Evolutionary conservation across 2,797 vertebrate genomes (phyloP).

Genomic region (Podarcis siculus): DNA sequence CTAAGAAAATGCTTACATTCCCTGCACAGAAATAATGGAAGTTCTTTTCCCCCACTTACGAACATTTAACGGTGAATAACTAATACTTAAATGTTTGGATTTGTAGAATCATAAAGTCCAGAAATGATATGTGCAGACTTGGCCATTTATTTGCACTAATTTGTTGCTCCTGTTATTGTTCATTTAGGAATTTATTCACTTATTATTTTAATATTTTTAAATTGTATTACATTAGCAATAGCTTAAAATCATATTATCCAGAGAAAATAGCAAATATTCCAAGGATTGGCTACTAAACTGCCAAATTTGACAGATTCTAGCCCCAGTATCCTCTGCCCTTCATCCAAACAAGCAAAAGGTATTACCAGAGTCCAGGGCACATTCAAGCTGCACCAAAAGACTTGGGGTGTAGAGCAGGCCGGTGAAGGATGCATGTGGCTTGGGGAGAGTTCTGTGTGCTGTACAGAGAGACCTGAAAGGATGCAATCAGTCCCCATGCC

Average conservation of each 20-base stretch:
- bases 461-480: too few relatives aligned
- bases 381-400: too few relatives aligned
- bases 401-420: too few relatives aligned
- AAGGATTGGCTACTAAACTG: background rate
- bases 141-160: too few relatives aligned
- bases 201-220: background rate
- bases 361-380: too few relatives aligned
- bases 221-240: background rate
- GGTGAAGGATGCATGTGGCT: too few relatives aligned
- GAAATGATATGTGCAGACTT: background rate
- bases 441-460: too few relatives aligned
- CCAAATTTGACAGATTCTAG: background rate
- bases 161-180: background rate
- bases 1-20: background rate
- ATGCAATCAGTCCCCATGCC: too few relatives aligned
- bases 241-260: background rate
- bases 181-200: background rate
- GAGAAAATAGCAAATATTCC: background rate
- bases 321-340: background rate
- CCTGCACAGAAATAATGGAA: background rate
- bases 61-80: background rate
- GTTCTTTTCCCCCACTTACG: background rate
- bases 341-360: too few relatives aligned
- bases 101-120: background rate
- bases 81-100: background rate